A percentile compares a stretch with the other conserved stretches of the same genome.
These are phyloP conservation scores for Cyanocitta stelleri DNA, from an alignment of 2,113 vertebrate genomes.

Conservation along the genomic window DNA sequence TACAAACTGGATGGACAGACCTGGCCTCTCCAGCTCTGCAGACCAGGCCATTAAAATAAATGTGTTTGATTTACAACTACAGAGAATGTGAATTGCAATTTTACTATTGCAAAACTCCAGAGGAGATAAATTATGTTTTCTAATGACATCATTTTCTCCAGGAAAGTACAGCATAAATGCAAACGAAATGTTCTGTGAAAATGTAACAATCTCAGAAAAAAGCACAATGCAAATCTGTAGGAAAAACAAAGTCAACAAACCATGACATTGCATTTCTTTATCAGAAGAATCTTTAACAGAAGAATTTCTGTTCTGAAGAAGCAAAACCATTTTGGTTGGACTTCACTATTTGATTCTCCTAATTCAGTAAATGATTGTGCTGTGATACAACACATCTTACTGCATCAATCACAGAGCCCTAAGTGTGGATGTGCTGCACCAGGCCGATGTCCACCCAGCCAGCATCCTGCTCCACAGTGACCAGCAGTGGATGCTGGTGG, in stretches of 20 bases:
- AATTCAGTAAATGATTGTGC: background rate
- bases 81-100: background rate
- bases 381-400: rapidly evolving
- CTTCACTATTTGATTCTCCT: background rate
- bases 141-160: background rate
- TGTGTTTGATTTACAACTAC: background rate
- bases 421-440: background rate
- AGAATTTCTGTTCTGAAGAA: background rate
- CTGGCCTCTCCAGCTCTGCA: background rate
- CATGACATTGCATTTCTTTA: background rate
- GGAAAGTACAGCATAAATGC: background rate
- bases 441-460: background rate
- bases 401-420: background rate
- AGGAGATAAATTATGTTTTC: background rate
- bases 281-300: background rate
- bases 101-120: background rate
- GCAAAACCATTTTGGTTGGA: background rate
- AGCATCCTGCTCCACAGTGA: background rate
- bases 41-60: background rate
- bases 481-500: background rate
- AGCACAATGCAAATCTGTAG: background rate
- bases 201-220: background rate
- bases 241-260: background rate
- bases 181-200: background rate
- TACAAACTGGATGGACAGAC: background rate